These are phyloP conservation scores for Scaptomyza tumidula DNA, from an alignment of 2,888 invertebrate species.

Conservation along the genomic window DNA sequence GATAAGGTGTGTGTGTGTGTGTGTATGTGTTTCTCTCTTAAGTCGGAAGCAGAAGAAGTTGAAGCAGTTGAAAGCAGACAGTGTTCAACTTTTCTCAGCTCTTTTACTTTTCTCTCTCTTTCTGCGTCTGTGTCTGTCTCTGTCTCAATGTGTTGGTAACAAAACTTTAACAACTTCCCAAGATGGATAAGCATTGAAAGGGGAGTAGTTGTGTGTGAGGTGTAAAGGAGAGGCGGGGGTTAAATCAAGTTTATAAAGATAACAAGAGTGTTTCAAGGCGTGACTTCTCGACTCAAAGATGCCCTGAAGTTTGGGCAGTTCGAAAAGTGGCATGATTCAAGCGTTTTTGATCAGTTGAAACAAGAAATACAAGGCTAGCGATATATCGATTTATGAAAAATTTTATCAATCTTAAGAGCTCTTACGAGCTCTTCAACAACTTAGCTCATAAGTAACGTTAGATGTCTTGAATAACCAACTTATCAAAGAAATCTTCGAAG, in stretches of 20 bases:
- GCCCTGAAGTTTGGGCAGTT: not conserved
- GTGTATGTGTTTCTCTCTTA: conserved; percentile 32
- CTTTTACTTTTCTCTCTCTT: conserved; percentile 39
- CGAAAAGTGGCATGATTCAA: no score
- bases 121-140: not conserved
- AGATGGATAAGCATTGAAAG: conserved; percentile 57
- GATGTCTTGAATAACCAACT: no score
- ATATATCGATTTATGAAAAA: no score
- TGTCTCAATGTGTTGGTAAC: conserved; percentile 30
- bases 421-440: no score
- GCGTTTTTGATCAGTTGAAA: no score
- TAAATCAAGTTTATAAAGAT: conserved; percentile 58
- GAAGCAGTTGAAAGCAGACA: conserved; percentile 53
- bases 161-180: conserved; percentile 72
- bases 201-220: conserved; percentile 5
- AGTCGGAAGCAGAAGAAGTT: conserved; percentile 43
- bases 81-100: conserved; percentile 67
- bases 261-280: conserved; percentile 20
- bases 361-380: no score
- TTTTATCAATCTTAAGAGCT: no score
- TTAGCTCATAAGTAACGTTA: no score
- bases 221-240: conserved; percentile 12
- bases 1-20: conserved; percentile 34
- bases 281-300: conserved; percentile 3
- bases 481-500: no score